These are phyloP conservation scores for Druon quercuslanigerum DNA, from an alignment of 1,140 invertebrate species.

Conservation along the genomic window DNA sequence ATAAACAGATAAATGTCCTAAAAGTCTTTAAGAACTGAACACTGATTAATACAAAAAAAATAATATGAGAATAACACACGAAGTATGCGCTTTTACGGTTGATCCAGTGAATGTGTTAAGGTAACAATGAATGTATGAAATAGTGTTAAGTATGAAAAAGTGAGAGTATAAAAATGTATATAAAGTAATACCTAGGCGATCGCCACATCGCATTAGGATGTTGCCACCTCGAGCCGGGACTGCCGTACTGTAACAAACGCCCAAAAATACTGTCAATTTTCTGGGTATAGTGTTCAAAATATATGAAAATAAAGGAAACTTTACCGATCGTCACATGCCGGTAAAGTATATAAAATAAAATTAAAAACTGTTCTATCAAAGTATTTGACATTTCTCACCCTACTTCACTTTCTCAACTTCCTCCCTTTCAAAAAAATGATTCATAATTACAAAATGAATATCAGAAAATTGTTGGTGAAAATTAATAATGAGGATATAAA, in stretches of 20 bases:
- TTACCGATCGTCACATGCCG: conserved; percentile 48
- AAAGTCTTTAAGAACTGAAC: too few relatives aligned
- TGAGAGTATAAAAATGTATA: background rate
- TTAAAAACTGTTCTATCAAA: background rate
- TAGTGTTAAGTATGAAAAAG: background rate
- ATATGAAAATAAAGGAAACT: conserved; percentile 33
- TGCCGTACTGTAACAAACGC: conserved; percentile 74
- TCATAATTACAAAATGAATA: background rate
- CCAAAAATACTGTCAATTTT: conserved; percentile 66
- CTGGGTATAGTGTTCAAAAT: conserved; percentile 50
- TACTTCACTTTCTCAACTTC: background rate
- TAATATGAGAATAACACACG: background rate
- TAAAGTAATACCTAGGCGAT: conserved; percentile 69
- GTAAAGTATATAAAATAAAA: conserved; percentile 35
- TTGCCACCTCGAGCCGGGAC: conserved; percentile 73
- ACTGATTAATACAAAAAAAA: too few relatives aligned
- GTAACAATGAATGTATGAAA: background rate
- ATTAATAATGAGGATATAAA: background rate
- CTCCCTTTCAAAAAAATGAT: background rate
- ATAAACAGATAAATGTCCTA: too few relatives aligned
- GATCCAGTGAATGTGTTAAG: background rate
- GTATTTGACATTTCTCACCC: background rate
- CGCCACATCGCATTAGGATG: conserved; percentile 72
- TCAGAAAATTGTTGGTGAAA: background rate
- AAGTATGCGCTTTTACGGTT: background rate